Conservation (phyloP, 1,140 invertebrate genomes). For the Periplaneta americana region DNA sequence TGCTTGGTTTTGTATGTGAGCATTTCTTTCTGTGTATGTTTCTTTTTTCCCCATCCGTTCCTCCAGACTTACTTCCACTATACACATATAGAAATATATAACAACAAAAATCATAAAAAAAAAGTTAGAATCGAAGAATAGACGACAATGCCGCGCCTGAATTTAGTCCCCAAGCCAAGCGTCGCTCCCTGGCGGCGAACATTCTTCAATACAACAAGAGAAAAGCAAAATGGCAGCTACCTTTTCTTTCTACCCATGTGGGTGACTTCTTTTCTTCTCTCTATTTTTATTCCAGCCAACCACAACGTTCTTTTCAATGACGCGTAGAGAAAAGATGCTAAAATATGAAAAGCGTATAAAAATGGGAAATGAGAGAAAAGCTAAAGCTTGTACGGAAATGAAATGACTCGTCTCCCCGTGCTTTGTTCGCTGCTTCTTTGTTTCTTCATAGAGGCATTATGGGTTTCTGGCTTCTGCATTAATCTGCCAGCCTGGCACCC, state of each 20-base stretch:
- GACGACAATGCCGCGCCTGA: background rate
- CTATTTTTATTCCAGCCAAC: background rate
- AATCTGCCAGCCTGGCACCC: too few relatives aligned
- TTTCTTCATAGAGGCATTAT: background rate
- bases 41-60: background rate
- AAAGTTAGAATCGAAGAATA: background rate
- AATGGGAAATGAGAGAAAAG: slow-evolving; percentile 1
- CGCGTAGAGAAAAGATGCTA: background rate
- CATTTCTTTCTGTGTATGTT: background rate
- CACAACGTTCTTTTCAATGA: background rate
- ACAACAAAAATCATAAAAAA: background rate
- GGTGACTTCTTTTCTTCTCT: background rate
- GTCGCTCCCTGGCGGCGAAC: background rate
- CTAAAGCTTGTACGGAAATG: background rate
- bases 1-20: background rate
- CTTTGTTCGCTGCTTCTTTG: background rate
- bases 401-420: background rate
- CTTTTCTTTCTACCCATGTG: background rate
- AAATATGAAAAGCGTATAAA: slow-evolving; percentile 2
- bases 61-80: background rate
- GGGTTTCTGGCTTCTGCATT: too few relatives aligned
- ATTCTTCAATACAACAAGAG: background rate
- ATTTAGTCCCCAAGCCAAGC: background rate
- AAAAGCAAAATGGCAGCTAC: slow-evolving; percentile 5
- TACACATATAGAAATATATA: background rate